A percentile compares a stretch with the other conserved stretches of the same genome.
phyloP scores from a whole-genome alignment of 2,797 vertebrate species.

The Gambusia yucatana region DNA sequence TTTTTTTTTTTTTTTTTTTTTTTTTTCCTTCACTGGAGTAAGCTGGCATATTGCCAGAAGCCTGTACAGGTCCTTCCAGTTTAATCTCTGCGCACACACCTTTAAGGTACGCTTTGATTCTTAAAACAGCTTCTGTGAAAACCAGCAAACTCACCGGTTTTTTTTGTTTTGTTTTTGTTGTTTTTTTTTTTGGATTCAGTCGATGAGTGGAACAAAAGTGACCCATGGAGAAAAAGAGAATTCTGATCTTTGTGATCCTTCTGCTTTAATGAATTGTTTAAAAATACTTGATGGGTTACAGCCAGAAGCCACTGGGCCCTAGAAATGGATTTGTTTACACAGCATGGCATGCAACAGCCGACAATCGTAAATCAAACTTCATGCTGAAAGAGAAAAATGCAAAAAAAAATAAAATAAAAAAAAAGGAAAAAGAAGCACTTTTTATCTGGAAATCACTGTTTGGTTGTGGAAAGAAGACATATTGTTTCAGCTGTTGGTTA shows the following conservation, averaged over 20 bases:
- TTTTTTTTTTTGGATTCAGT: background rate
- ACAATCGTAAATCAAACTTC: constrained; percentile 1
- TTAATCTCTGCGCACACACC: constrained; percentile 22
- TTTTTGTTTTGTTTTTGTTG: too few relatives aligned
- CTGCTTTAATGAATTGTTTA: constrained; percentile 29
- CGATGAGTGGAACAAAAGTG: constrained; percentile 6
- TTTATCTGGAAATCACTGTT: constrained; percentile 18
- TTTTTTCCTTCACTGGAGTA: background rate
- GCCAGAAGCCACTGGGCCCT: constrained; percentile 32
- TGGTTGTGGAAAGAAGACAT: background rate
- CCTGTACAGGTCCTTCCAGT: constrained; percentile 11
- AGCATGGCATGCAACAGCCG: background rate
- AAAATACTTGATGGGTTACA: background rate
- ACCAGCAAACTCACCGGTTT: background rate
- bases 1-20: background rate
- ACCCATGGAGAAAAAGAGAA: constrained; percentile 12
- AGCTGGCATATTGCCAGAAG: background rate
- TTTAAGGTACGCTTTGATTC: constrained; percentile 11
- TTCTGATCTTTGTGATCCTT: constrained; percentile 34
- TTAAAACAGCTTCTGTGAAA: constrained; percentile 13
- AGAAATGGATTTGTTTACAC: constrained; percentile 27
- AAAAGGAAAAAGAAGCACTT: background rate
- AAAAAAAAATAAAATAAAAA: background rate
- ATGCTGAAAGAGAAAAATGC: background rate
- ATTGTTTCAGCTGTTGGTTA: background rate